These are phyloP conservation scores for Protonemura montana DNA, from an alignment of 2,888 invertebrate species.

Conservation along the genomic window DNA sequence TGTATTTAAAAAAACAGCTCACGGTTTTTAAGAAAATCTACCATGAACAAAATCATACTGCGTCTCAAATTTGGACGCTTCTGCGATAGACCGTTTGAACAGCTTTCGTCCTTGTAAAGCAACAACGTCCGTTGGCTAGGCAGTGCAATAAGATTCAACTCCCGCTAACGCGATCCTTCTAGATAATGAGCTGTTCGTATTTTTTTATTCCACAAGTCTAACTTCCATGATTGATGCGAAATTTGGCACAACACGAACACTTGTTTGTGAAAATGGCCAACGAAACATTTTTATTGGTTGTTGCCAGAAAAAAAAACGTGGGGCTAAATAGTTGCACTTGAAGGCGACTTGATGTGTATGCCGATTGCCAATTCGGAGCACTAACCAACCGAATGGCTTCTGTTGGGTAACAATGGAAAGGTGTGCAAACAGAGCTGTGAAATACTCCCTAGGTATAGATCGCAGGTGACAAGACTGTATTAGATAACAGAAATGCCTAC, in stretches of 20 bases:
- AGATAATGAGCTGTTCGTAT: not conserved
- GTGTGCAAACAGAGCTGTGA: not conserved
- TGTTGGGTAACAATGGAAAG: not conserved
- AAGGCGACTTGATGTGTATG: not conserved
- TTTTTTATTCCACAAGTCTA: not conserved
- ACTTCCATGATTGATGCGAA: not conserved
- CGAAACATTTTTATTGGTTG: not conserved
- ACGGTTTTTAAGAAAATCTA: no score
- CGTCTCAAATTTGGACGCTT: no score
- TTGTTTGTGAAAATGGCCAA: not conserved
- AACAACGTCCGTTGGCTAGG: not conserved
- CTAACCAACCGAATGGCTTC: not conserved
- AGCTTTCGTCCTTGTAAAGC: not conserved
- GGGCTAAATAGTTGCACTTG: not conserved
- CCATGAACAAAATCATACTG: no score
- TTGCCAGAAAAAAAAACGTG: not conserved
- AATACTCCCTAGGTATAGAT: not conserved
- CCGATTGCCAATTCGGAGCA: not conserved
- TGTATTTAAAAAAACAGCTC: no score
- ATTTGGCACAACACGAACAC: constrained; percentile 12
- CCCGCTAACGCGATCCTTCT: not conserved
- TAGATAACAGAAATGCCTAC: not conserved
- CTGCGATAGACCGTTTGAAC: no score
- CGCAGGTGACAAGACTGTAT: not conserved
- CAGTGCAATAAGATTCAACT: not conserved